phyloP scores from a whole-genome alignment of 1,140 invertebrate species.

The Trachelipus rathkii region DNA sequence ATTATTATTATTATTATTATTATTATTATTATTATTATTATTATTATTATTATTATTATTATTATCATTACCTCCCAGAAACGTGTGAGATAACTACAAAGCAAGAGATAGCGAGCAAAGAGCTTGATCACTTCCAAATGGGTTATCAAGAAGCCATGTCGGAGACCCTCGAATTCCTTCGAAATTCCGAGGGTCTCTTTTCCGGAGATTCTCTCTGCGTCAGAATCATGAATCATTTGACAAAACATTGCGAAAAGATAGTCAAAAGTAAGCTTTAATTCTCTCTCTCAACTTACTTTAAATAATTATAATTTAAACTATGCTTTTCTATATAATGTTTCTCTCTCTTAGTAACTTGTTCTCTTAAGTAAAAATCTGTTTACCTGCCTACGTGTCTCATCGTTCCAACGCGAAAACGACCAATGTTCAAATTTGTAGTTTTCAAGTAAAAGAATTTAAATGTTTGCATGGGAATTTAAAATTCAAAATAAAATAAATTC shows the following conservation, averaged over 20 bases:
- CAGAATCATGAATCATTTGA: conserved; percentile 74
- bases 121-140: conserved; percentile 34
- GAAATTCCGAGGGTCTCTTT: conserved; percentile 74
- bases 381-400: too few species aligned
- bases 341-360: background rate
- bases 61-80: conserved; percentile 28
- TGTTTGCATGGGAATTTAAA: too few species aligned
- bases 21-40: too few species aligned
- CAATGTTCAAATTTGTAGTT: too few species aligned
- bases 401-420: too few species aligned
- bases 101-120: conserved; percentile 31
- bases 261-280: conserved; percentile 54
- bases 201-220: conserved; percentile 74
- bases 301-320: background rate
- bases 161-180: conserved; percentile 81
- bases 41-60: too few species aligned
- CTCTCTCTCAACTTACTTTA: background rate
- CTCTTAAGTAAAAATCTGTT: too few species aligned
- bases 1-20: too few species aligned
- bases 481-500: too few species aligned
- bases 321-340: conserved; percentile 16
- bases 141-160: conserved; percentile 87
- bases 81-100: conserved; percentile 45
- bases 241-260: conserved; percentile 72
- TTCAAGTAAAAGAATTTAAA: too few species aligned